Evolutionary conservation across 1,140 invertebrate species (phyloP).

Genomic region (Centruroides vittatus): DNA sequence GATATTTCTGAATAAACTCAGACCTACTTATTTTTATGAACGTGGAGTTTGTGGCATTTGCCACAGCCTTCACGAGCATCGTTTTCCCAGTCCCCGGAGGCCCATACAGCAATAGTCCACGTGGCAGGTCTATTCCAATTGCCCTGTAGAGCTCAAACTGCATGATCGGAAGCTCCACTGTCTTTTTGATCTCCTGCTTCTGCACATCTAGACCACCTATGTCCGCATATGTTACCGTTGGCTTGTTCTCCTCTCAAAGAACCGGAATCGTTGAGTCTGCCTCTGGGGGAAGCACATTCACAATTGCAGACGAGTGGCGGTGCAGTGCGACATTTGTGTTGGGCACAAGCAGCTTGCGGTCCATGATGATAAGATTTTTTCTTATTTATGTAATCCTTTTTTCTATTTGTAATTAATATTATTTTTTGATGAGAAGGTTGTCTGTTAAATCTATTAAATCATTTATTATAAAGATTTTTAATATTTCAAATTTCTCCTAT

Average conservation of each 20-base stretch:
- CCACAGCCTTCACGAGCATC: no score
- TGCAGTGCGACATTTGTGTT: neutral
- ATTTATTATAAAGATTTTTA: no score
- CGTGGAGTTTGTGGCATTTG: no score
- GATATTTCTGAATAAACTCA: conserved; percentile 95
- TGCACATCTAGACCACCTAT: conserved; percentile 67
- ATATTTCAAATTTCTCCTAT: no score
- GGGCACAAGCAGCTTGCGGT: neutral
- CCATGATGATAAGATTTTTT: neutral
- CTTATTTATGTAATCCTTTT: no score
- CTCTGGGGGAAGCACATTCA: neutral
- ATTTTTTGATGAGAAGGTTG: no score
- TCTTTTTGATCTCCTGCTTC: conserved; percentile 98
- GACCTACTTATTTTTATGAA: no score
- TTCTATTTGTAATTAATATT: no score
- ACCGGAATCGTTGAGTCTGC: neutral
- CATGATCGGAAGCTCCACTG: conserved; percentile 93
- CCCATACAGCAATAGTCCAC: no score
- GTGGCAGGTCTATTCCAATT: conserved; percentile 99
- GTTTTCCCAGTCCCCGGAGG: no score
- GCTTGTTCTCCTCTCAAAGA: neutral
- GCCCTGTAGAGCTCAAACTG: conserved; percentile 99
- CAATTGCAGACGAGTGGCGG: neutral
- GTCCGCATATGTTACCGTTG: conserved; percentile 2
- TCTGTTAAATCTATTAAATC: no score